Percentiles rank a stretch among this genome's conserved stretches.
Conservation (phyloP, 2,888 invertebrate species). For the Eupithecia dodoneata region DNA sequence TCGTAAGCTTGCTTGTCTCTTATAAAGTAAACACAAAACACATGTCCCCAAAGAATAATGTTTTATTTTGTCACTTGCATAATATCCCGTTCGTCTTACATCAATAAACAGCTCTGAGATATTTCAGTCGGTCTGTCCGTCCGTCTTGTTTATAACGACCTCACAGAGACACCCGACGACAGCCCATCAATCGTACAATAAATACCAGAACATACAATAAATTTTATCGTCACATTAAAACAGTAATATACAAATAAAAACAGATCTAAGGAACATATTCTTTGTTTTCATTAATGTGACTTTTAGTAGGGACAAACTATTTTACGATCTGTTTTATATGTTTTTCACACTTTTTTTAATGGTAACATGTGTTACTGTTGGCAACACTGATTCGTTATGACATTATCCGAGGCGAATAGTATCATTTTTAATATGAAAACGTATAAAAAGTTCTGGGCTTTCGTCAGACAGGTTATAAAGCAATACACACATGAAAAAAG, state of each 20-base stretch:
- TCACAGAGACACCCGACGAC: slow-evolving; percentile 76
- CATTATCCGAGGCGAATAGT: slow-evolving; percentile 70
- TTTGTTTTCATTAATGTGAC: slow-evolving; percentile 66
- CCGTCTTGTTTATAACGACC: slow-evolving; percentile 66
- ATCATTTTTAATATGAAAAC: slow-evolving; percentile 68
- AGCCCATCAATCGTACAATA: slow-evolving; percentile 80
- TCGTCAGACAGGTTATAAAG: slow-evolving; percentile 50
- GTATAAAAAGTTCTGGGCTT: slow-evolving; percentile 53
- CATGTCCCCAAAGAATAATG: slow-evolving; percentile 58
- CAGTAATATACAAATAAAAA: slow-evolving; percentile 46
- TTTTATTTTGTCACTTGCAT: slow-evolving; percentile 70
- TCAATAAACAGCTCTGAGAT: slow-evolving; percentile 78
- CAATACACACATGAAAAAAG: slow-evolving; percentile 3
- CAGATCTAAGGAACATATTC: slow-evolving; percentile 48
- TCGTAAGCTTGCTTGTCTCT: neutral
- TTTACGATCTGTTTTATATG: slow-evolving; percentile 70
- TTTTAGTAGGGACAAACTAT: slow-evolving; percentile 75
- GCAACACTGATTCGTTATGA: slow-evolving; percentile 72
- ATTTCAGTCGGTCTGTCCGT: slow-evolving; percentile 68
- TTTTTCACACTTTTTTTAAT: slow-evolving; percentile 74
- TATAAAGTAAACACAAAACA: slow-evolving; percentile 49
- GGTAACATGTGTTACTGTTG: slow-evolving; percentile 66
- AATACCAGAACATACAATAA: slow-evolving; percentile 67
- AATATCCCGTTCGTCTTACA: slow-evolving; percentile 63
- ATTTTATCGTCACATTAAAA: slow-evolving; percentile 50